These are phyloP conservation scores for Rattus rattus DNA, from an alignment of 2,113 vertebrate species.

Conservation along the genomic window DNA sequence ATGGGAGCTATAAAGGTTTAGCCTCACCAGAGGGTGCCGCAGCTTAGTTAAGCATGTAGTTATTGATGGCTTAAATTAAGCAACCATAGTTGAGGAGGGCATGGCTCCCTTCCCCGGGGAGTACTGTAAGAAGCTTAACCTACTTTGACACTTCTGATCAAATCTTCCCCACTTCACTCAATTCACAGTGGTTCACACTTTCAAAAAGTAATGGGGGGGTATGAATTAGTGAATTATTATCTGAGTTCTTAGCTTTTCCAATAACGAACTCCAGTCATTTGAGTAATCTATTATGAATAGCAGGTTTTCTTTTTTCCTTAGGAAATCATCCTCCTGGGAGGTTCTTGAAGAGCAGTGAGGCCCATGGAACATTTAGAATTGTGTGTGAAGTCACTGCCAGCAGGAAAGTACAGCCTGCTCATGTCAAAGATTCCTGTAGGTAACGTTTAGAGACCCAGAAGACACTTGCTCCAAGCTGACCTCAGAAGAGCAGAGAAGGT, in stretches of 20 bases:
- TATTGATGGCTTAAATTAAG: constrained; percentile 60
- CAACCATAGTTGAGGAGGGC: not conserved
- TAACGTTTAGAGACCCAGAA: constrained; percentile 26
- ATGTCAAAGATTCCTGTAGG: not conserved
- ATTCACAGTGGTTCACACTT: constrained; percentile 47
- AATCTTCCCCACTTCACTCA: constrained; percentile 55
- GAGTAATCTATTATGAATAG: constrained; percentile 15
- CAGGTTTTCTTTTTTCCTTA: not conserved
- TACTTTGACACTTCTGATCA: constrained; percentile 60
- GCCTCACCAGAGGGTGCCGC: constrained; percentile 12
- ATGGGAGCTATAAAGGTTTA: not conserved
- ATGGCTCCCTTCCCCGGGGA: not conserved
- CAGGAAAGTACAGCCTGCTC: constrained; percentile 10
- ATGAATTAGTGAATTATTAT: constrained; percentile 52
- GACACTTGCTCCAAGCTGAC: not conserved
- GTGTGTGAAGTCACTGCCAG: constrained; percentile 14
- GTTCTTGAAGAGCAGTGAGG: not conserved
- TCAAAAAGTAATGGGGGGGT: constrained; percentile 9
- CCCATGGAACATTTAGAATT: not conserved
- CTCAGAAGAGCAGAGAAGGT: not conserved
- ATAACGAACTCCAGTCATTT: constrained; percentile 11
- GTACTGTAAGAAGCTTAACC: constrained; percentile 49
- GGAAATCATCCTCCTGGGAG: not conserved
- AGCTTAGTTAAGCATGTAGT: constrained; percentile 50
- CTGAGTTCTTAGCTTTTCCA: constrained; percentile 38